Evolutionary conservation across 2,888 invertebrate genomes (phyloP).

Genomic region (Onchidella celtica): DNA sequence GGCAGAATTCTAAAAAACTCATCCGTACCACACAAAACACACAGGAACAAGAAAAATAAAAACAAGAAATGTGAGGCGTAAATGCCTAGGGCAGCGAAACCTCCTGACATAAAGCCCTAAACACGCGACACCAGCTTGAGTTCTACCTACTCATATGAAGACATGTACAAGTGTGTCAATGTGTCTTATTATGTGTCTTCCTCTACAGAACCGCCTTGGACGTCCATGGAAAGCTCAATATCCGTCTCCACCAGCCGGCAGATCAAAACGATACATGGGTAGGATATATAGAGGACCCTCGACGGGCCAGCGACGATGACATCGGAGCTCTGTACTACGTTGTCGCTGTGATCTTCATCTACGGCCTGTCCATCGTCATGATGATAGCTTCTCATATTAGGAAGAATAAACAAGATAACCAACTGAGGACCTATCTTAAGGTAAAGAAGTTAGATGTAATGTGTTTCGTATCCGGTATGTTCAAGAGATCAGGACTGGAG

Average conservation of each 20-base stretch:
- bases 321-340: slow-evolving; percentile 78
- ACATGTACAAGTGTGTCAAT: too few species aligned
- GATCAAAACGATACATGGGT: slow-evolving; percentile 64
- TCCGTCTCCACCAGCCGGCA: slow-evolving; percentile 63
- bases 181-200: too few species aligned
- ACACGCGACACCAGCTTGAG: too few species aligned
- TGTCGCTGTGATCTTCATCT: slow-evolving; percentile 78
- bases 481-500: too few species aligned
- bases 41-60: too few species aligned
- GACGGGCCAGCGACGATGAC: slow-evolving; percentile 66
- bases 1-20: too few species aligned
- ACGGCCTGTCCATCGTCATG: slow-evolving; percentile 78
- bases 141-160: too few species aligned
- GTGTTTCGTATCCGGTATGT: neutral
- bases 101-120: too few species aligned
- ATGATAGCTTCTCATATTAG: slow-evolving; percentile 79
- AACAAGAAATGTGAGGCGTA: too few species aligned
- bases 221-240: slow-evolving; percentile 60
- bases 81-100: too few species aligned
- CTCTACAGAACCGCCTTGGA: slow-evolving; percentile 58
- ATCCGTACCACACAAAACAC: too few species aligned
- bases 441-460: slow-evolving; percentile 24
- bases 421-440: slow-evolving; percentile 75
- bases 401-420: slow-evolving; percentile 77
- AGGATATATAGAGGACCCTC: slow-evolving; percentile 65